Percentiles rank a stretch among this genome's conserved stretches.
Conservation (phyloP, 1,140 invertebrate species). For the Cyrtorhinus lividipennis region DNA sequence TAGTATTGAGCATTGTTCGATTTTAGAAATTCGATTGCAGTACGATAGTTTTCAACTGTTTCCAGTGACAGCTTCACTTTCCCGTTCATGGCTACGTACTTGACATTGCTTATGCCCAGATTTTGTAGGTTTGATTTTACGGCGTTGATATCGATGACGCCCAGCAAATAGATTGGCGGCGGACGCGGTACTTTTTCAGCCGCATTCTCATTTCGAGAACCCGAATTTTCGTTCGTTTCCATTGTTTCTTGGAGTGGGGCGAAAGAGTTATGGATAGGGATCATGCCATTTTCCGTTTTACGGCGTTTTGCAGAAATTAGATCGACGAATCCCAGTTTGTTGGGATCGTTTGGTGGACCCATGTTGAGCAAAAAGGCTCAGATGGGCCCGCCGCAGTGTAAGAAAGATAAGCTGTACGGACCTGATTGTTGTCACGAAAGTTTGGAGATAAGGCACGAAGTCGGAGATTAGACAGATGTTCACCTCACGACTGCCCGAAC, state of each 20-base stretch:
- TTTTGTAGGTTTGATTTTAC: background rate
- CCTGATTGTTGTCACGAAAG: no score
- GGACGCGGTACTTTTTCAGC: background rate
- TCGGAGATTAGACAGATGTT: background rate
- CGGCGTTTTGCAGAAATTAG: background rate
- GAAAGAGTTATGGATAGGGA: background rate
- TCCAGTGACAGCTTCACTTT: slow-evolving; percentile 2
- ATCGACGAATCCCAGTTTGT: slow-evolving; percentile 2
- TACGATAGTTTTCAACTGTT: background rate
- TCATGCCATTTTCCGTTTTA: background rate
- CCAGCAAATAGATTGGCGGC: background rate
- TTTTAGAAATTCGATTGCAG: background rate
- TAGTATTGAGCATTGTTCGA: background rate
- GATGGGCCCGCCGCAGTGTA: no score
- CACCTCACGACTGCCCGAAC: background rate
- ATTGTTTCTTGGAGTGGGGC: background rate
- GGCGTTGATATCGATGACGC: background rate
- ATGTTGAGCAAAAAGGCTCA: background rate
- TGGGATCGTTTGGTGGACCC: background rate
- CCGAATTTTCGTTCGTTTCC: slow-evolving; percentile 2
- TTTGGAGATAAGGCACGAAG: no score
- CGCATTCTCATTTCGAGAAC: background rate
- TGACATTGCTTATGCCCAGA: background rate
- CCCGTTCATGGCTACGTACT: background rate
- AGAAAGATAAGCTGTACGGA: no score